Evolutionary conservation across 2,797 vertebrate genomes (phyloP), one percentile per base, ranked within the genome.

Genomic region (Galago senegalensis): DNA sequence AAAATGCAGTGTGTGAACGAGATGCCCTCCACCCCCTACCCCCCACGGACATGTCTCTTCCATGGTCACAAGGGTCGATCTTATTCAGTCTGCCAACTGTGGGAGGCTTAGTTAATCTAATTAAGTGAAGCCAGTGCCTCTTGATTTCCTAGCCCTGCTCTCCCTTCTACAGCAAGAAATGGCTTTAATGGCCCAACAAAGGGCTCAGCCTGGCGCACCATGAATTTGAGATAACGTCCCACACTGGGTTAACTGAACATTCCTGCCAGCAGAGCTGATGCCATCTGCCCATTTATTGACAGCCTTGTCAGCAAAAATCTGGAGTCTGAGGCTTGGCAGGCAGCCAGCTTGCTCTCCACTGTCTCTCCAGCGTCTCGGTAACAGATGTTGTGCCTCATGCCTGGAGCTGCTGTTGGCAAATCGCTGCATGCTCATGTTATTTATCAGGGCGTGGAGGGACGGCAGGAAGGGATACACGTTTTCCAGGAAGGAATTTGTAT

Each of bases 241-340:
- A 56, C 37, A 82, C 88, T 96, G 97, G 98, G 98, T 97, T 98
- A 98, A 94, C 97, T 12, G 96, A 97, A 94, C 94, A 97, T 97
- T 97, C 93, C 95, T 90, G 97, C 18, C 80, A 96, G 96, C 96
- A 63, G 75, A 29, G 94, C 43, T 18, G 96, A 96, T 98, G 98
- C 98, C 98, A 98, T 98, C 98, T 99, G 99, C 98, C 98, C 96
- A 4, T 93, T 97, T 89, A 89, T 97, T 97, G 98, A 98, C 98
- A 98, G 97, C 97, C 97, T 95, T 96, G 94, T 97, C 63, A 34
- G 97, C 93, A 96, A 73, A 96, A 97, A 95, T 97, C 97, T 95
- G 37, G 88, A 96, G 95, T 95, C 96, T 94, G 94, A 92, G 97
- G 93, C 94, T 97, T 98, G 98, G 98, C 98, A 93, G 87, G 0